Conservation (phyloP, 2,888 invertebrate species). For the Platycheirus rosarum region DNA sequence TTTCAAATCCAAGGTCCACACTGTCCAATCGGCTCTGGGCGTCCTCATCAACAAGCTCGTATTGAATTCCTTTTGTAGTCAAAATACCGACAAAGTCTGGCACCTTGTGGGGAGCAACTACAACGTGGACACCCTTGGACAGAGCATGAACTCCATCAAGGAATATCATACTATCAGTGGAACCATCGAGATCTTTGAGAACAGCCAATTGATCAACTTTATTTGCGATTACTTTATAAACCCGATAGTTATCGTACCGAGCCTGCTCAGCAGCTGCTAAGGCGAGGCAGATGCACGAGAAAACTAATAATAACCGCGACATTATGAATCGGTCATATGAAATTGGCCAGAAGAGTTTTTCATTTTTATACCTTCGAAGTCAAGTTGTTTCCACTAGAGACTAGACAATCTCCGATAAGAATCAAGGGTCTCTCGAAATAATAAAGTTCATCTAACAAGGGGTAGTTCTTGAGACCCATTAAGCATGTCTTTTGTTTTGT, state of each 20-base stretch:
- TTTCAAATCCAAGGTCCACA: conserved; percentile 12
- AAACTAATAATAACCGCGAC: conserved; percentile 41
- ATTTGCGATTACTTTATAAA: conserved; percentile 84
- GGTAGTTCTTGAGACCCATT: neutral
- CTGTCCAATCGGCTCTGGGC: conserved; percentile 78
- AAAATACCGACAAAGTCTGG: conserved; percentile 67
- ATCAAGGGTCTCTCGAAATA: neutral
- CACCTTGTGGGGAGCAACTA: conserved; percentile 74
- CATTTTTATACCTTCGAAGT: neutral
- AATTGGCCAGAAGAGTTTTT: neutral
- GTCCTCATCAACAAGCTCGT: conserved; percentile 82
- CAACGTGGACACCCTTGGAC: conserved; percentile 81
- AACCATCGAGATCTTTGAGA: conserved; percentile 81
- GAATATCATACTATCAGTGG: conserved; percentile 81
- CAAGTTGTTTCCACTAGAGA: neutral
- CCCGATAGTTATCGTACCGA: conserved; percentile 84
- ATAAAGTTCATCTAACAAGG: neutral
- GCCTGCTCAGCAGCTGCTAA: conserved; percentile 55
- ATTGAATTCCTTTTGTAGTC: conserved; percentile 79
- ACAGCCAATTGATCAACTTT: conserved; percentile 83
- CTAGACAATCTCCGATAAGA: neutral
- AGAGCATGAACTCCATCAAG: conserved; percentile 80
- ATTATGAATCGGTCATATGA: conserved; percentile 25
- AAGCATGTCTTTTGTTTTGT: neutral
- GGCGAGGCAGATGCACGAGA: conserved; percentile 46